Evolutionary conservation across 2,888 invertebrate species (phyloP).

Genomic region (Branchipolynoe longqiensis): DNA sequence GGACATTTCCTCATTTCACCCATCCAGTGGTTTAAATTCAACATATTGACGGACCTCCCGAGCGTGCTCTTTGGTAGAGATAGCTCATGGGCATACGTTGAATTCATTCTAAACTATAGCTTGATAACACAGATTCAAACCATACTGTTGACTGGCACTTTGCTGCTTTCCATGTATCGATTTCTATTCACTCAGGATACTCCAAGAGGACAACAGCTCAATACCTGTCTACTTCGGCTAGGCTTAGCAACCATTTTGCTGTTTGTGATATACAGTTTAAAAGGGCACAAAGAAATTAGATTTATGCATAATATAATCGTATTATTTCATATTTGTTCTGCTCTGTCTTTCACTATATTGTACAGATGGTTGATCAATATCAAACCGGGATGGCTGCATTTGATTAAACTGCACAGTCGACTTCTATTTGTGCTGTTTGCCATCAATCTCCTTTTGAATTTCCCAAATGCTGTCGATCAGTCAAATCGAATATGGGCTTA

Average conservation of each 20-base stretch:
- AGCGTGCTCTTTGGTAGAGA: conserved; percentile 67
- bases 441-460: conserved; percentile 7
- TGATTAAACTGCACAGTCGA: not conserved
- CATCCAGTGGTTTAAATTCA: conserved; percentile 75
- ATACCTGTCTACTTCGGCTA: not conserved
- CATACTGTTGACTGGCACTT: not conserved
- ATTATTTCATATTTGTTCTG: conserved; percentile 68
- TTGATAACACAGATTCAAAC: conserved; percentile 3
- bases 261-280: conserved; percentile 70
- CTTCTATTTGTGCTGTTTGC: conserved; percentile 31
- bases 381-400: conserved; percentile 2
- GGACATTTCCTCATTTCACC: conserved; percentile 72
- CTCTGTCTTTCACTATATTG: conserved; percentile 47
- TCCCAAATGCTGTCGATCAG: conserved; percentile 38
- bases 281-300: conserved; percentile 74
- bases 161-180: not conserved
- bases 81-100: conserved; percentile 62
- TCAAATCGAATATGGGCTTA: conserved; percentile 54
- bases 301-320: conserved; percentile 73
- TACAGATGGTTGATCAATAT: conserved; percentile 1
- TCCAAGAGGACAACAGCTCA: not conserved
- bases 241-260: conserved; percentile 59
- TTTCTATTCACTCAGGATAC: not conserved
- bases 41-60: conserved; percentile 69
- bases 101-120: conserved; percentile 62